Base-by-base conservation (phyloP, 53 echinoderm and acorn worm species). In the Echinometra lucunter region DNA sequence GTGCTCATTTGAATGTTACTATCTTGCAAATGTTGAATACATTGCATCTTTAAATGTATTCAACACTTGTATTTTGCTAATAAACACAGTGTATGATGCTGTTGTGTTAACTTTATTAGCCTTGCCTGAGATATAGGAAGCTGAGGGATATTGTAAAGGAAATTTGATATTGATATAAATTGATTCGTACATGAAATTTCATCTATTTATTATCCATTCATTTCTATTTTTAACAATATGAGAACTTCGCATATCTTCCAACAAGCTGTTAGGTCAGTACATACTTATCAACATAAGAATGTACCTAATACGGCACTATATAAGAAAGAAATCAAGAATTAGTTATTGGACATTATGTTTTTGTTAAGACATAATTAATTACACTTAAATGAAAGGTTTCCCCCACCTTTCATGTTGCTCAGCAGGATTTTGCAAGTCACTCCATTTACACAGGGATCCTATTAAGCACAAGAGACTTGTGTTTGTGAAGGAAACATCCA, bases 401-500 rank as follows among this genome's bases (percentile, higher is more conserved):
- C 25, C n/a, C 25, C 27, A 63, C 4, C 0, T 7, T 1, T 4
- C 25, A 63, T 4, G 23, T 44, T 12, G 12, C 1, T 30, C n/a
- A 85, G 85, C 85, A 45, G 3, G 85, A 85, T 45, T 49, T 85
- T 85, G 44, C 16, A 85, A 85, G 85, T 85, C 49, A 85, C 85
- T 85, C 85, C 49, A 78, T 78, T 72, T 35, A 35, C 21, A 42
- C 38, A 78, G 78, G 85, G 49, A 49, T 81, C n/a, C 72, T 35
- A 35, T 15, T 78, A 21, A 42, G 9, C 32, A 15, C 34, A 69
- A 69, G 34, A 69, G 69, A 32, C 30, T 11, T n/a, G 34, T 13
- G 1, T 69, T 34, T 69, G 32, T 32, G 28, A 69, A 69, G 30
- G 30, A 34, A 34, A 32, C 12, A 2, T 69, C 34, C 1, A 69